phyloP scores from a whole-genome alignment of 2,888 invertebrate genomes.

The Adelphocoris suturalis region DNA sequence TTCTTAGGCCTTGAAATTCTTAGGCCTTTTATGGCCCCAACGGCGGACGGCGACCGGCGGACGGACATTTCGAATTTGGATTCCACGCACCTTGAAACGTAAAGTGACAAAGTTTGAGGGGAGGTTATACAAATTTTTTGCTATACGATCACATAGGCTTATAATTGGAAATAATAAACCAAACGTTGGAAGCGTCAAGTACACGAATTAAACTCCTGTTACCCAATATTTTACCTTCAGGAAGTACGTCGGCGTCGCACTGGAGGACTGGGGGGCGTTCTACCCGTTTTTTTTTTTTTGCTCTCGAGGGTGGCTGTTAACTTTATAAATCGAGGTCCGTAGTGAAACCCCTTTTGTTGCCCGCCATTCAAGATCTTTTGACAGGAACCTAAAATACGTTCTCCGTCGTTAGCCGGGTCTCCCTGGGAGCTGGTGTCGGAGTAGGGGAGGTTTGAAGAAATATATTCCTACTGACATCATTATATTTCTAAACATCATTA shows the following conservation, averaged over 20 bases:
- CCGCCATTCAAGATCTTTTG: conserved; percentile 19
- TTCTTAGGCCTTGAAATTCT: too few species aligned
- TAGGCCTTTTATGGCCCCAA: too few species aligned
- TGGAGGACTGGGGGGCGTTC: background rate
- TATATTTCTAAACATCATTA: conserved; percentile 32
- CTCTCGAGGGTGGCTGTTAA: conserved; percentile 3
- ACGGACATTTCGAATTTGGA: too few species aligned
- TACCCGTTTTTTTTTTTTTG: background rate
- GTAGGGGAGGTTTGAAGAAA: background rate
- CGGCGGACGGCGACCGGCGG: too few species aligned
- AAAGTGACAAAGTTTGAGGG: too few species aligned
- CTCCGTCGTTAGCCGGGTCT: background rate
- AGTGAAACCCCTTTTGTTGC: conserved; percentile 20
- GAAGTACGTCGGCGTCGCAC: background rate
- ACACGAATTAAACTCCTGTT: conserved; percentile 43
- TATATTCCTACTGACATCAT: conserved; percentile 27
- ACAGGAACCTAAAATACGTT: background rate
- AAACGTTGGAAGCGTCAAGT: conserved; percentile 35
- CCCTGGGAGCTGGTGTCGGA: background rate
- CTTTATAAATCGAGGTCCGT: conserved; percentile 20
- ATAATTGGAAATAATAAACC: too few species aligned
- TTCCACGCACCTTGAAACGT: too few species aligned
- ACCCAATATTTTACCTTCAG: conserved; percentile 4
- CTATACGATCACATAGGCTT: too few species aligned
- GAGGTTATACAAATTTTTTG: too few species aligned